phyloP scores from a whole-genome alignment of 2,113 vertebrate genomes.

The Phylloscopus trochilus region DNA sequence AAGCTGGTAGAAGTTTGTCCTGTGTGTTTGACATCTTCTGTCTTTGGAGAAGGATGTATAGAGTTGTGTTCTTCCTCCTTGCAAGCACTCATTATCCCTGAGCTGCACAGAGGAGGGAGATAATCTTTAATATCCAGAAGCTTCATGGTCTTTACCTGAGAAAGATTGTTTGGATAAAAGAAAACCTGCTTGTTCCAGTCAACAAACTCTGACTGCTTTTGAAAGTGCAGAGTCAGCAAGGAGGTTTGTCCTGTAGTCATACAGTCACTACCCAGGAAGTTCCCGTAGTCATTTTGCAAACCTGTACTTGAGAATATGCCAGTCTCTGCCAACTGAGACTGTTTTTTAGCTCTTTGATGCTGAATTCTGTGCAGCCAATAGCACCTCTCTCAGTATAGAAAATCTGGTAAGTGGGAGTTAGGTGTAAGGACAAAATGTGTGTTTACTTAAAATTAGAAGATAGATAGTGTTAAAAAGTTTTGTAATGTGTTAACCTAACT shows the following conservation, averaged over 20 bases:
- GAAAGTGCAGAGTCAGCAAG: neutral
- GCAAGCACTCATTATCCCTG: neutral
- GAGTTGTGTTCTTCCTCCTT: neutral
- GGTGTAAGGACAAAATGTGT: slow-evolving; percentile 57
- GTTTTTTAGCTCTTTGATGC: neutral
- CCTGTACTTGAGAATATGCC: slow-evolving; percentile 2
- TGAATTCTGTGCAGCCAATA: slow-evolving; percentile 4
- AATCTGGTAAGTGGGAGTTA: slow-evolving; percentile 68
- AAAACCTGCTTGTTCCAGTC: neutral
- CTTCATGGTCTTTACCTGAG: neutral
- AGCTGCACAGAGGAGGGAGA: neutral
- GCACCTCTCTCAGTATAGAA: slow-evolving; percentile 35
- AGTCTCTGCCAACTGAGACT: neutral
- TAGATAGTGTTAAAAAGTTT: slow-evolving; percentile 32
- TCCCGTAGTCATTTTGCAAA: neutral
- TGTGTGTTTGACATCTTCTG: neutral
- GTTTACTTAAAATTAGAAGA: slow-evolving; percentile 65
- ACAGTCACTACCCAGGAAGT: neutral
- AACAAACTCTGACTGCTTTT: no score
- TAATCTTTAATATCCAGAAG: neutral
- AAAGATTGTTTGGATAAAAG: neutral
- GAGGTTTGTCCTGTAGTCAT: neutral
- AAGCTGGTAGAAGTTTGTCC: neutral
- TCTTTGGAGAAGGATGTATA: neutral
- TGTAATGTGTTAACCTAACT: slow-evolving; percentile 39